Percentiles rank a stretch among this genome's conserved stretches.
Evolutionary conservation across 2,888 invertebrate genomes (phyloP).

Genomic region (Sphaerolaimus hirsutus): DNA sequence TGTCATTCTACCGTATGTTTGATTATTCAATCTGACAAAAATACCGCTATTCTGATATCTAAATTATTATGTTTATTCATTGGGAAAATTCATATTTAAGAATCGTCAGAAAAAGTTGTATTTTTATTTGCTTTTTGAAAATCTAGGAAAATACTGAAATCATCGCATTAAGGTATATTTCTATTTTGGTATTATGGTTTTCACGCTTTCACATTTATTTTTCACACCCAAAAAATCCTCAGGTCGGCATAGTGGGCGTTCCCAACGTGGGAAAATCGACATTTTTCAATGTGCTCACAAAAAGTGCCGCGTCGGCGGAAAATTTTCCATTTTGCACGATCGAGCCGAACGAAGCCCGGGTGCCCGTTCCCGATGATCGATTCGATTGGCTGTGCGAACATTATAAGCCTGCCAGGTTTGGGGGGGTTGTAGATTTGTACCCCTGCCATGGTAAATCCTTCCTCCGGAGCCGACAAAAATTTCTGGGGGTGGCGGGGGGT

Average conservation of each 20-base stretch:
- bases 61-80: too few relatives aligned
- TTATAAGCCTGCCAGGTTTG: slow-evolving; percentile 80
- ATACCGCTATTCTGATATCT: too few relatives aligned
- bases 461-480: too few relatives aligned
- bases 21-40: not conserved
- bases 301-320: slow-evolving; percentile 85
- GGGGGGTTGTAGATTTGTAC: too few relatives aligned
- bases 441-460: too few relatives aligned
- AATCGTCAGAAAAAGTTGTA: too few relatives aligned
- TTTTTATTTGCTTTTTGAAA: not conserved
- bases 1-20: not conserved
- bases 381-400: slow-evolving; percentile 75
- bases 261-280: slow-evolving; percentile 98
- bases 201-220: not conserved
- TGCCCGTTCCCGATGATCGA: slow-evolving; percentile 81
- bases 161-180: not conserved
- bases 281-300: slow-evolving; percentile 94
- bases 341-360: slow-evolving; percentile 98
- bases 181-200: not conserved
- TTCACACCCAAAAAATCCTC: not conserved
- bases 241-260: slow-evolving; percentile 51
- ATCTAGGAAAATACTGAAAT: not conserved
- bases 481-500: too few relatives aligned
- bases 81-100: too few relatives aligned
- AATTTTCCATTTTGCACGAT: slow-evolving; percentile 99